Conservation (phyloP, 1,140 invertebrate genomes). For the Drosophila takahashii region DNA sequence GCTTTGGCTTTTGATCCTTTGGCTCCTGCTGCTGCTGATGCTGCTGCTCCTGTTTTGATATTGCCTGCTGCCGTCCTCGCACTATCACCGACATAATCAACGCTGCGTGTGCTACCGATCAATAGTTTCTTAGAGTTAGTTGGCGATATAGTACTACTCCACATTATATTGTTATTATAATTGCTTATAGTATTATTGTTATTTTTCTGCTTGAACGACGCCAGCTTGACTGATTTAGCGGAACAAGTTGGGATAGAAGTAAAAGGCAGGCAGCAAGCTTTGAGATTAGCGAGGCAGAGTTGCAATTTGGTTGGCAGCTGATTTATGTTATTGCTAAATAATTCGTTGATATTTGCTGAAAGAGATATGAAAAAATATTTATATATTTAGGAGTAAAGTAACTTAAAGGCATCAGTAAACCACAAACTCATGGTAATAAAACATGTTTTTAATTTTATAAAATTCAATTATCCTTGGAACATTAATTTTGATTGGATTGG, state of each 20-base stretch:
- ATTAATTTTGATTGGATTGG: slow-evolving; percentile 6
- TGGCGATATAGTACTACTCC: slow-evolving; percentile 84
- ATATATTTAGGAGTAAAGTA: not conserved
- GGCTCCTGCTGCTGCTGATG: slow-evolving; percentile 54
- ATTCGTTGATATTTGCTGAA: slow-evolving; percentile 23
- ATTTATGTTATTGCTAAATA: slow-evolving; percentile 1
- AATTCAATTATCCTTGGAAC: not conserved
- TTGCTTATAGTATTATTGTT: slow-evolving; percentile 70
- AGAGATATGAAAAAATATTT: not conserved
- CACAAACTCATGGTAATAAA: too few relatives aligned
- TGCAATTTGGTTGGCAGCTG: not conserved
- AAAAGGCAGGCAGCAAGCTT: slow-evolving; percentile 6
- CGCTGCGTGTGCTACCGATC: slow-evolving; percentile 81
- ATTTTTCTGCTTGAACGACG: slow-evolving; percentile 66
- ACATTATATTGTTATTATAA: slow-evolving; percentile 84
- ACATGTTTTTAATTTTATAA: not conserved
- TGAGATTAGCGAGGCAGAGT: too few relatives aligned
- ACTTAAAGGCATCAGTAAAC: too few relatives aligned
- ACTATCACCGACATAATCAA: slow-evolving; percentile 84
- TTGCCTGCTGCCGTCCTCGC: slow-evolving; percentile 62
- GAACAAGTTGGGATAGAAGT: slow-evolving; percentile 9
- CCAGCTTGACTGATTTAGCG: slow-evolving; percentile 68
- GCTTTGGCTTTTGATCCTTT: slow-evolving; percentile 57
- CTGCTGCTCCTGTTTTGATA: slow-evolving; percentile 62
- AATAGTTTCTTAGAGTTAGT: slow-evolving; percentile 84